Conservation (phyloP, 2,888 invertebrate genomes). For the Fragum fragum region DNA sequence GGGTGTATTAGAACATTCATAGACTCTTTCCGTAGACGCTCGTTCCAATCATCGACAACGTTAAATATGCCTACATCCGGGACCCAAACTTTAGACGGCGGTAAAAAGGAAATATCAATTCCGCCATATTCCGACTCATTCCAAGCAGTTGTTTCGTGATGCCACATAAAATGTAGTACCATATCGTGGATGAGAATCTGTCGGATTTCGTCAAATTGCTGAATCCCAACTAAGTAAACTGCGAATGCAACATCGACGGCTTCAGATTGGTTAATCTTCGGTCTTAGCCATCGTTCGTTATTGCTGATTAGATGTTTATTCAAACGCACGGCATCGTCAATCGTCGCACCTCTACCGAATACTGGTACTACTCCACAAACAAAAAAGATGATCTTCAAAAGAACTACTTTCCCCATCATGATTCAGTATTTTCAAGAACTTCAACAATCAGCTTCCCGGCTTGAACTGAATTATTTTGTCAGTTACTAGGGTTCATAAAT, state of each 20-base stretch:
- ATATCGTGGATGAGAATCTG: constrained; percentile 27
- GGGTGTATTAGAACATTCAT: background rate
- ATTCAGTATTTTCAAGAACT: too few relatives aligned
- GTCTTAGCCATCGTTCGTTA: background rate
- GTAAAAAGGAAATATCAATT: background rate
- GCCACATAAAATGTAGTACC: constrained; percentile 28
- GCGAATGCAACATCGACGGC: background rate
- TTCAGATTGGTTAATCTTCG: constrained; percentile 9
- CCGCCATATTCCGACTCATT: constrained; percentile 28
- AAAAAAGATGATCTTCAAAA: too few relatives aligned
- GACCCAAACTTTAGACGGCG: constrained; percentile 30
- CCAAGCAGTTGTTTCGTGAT: constrained; percentile 29
- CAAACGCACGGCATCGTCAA: background rate
- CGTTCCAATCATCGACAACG: constrained; percentile 25
- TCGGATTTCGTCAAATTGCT: constrained; percentile 12
- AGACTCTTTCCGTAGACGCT: background rate
- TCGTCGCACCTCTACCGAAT: background rate
- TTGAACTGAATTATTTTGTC: too few relatives aligned
- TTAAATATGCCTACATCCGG: constrained; percentile 28
- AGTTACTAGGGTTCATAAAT: too few relatives aligned
- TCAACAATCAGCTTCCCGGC: too few relatives aligned
- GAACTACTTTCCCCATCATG: too few relatives aligned
- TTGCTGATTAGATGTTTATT: background rate
- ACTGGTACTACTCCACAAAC: background rate
- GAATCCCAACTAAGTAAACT: background rate